phyloP scores from a whole-genome alignment of 2,797 vertebrate genomes.

The Paratrypauchen microcephalus region DNA sequence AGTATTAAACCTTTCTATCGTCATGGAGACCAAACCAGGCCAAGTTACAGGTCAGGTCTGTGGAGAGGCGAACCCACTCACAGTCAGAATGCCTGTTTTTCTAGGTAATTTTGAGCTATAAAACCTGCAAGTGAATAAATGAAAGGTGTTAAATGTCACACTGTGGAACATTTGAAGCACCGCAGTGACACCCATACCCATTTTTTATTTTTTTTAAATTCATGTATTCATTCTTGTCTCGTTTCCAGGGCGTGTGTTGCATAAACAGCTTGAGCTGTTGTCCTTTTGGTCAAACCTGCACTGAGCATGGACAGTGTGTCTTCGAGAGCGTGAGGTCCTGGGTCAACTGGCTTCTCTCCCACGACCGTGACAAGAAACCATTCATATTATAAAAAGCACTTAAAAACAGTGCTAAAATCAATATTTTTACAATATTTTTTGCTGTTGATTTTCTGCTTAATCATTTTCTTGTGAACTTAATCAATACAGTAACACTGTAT shows the following conservation, averaged over 20 bases:
- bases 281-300: slow-evolving; percentile 69
- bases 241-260: slow-evolving; percentile 73
- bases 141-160: no score
- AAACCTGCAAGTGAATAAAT: no score
- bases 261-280: slow-evolving; percentile 71
- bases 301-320: slow-evolving; percentile 40
- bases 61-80: no score
- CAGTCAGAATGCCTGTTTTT: no score
- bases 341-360: slow-evolving; percentile 54
- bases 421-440: not conserved
- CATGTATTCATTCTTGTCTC: not conserved
- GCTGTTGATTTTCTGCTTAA: not conserved
- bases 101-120: no score
- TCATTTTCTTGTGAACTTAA: not conserved
- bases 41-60: no score
- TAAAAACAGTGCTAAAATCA: not conserved
- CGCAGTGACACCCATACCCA: no score
- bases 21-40: no score
- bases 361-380: slow-evolving; percentile 57
- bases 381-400: not conserved
- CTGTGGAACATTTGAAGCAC: no score
- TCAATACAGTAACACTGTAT: no score
- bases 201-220: not conserved
- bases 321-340: slow-evolving; percentile 27
- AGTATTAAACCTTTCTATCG: no score